Percentiles rank a stretch among this genome's conserved stretches.
Evolutionary conservation across 2,888 invertebrate genomes (phyloP).

Genomic region (Volucella inflata): DNA sequence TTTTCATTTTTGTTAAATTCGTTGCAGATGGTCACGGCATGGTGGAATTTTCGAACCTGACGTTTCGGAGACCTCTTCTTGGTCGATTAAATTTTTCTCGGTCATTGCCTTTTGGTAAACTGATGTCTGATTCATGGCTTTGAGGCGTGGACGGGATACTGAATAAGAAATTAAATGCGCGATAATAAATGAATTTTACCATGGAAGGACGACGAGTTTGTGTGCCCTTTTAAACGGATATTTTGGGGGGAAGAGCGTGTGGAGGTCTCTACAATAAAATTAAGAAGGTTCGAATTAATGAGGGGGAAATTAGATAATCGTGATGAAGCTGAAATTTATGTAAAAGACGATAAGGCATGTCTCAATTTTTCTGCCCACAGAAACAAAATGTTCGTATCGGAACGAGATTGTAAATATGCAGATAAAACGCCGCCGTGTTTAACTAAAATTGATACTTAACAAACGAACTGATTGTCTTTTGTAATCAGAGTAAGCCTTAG

Average conservation of each 20-base stretch:
- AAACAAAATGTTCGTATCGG: conserved; percentile 42
- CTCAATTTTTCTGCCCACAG: conserved; percentile 18
- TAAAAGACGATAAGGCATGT: conserved; percentile 51
- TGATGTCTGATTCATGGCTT: conserved; percentile 65
- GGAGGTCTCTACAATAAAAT: conserved; percentile 32
- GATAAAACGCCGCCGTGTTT: no score
- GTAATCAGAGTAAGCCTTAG: no score
- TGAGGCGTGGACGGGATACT: conserved; percentile 53
- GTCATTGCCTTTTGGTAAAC: conserved; percentile 56
- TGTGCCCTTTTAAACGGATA: conserved; percentile 11
- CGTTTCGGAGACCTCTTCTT: conserved; percentile 38
- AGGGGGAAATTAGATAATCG: conserved; percentile 59
- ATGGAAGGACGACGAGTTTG: background rate
- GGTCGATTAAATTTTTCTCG: conserved; percentile 61
- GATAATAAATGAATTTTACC: conserved; percentile 31
- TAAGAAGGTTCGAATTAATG: conserved; percentile 63
- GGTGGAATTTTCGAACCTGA: conserved; percentile 8
- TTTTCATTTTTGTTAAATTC: conserved; percentile 52
- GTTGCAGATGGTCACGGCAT: conserved; percentile 65
- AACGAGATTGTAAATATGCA: conserved; percentile 16
- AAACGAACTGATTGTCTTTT: no score
- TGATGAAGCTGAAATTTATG: conserved; percentile 57
- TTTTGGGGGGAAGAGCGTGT: background rate
- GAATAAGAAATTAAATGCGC: conserved; percentile 57
- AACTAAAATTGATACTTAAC: no score